Conservation (phyloP, 1,140 invertebrate species). For the Drosophila lini region DNA sequence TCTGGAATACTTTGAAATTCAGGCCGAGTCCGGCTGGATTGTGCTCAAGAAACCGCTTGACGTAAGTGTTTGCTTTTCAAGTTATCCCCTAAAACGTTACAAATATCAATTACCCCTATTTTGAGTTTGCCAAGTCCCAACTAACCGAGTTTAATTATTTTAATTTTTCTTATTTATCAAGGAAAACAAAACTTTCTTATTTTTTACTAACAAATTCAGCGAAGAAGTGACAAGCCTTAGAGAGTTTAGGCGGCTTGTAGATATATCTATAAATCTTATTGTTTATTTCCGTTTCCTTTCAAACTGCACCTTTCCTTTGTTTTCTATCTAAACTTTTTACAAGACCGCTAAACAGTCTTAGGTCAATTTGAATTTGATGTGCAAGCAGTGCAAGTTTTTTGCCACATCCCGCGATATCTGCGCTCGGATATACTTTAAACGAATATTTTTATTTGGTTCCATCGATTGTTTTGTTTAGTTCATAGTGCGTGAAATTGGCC, state of each 20-base stretch:
- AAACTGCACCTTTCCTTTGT: slow-evolving; percentile 74
- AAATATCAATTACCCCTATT: slow-evolving; percentile 25
- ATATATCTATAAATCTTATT: slow-evolving; percentile 16
- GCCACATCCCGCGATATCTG: slow-evolving; percentile 56
- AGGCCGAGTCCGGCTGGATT: slow-evolving; percentile 98
- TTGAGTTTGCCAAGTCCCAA: slow-evolving; percentile 59
- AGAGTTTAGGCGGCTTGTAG: slow-evolving; percentile 45
- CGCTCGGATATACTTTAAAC: slow-evolving; percentile 16
- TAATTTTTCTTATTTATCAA: slow-evolving; percentile 26
- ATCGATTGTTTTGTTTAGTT: slow-evolving; percentile 75
- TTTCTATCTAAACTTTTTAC: slow-evolving; percentile 36
- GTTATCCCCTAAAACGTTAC: no score
- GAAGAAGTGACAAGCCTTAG: slow-evolving; percentile 26
- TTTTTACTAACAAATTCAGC: slow-evolving; percentile 68
- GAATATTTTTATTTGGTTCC: slow-evolving; percentile 39
- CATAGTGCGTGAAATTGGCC: slow-evolving; percentile 78
- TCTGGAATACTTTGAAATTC: slow-evolving; percentile 97
- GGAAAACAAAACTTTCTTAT: slow-evolving; percentile 20
- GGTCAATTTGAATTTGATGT: slow-evolving; percentile 56
- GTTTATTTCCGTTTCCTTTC: slow-evolving; percentile 54
- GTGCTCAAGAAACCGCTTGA: slow-evolving; percentile 96
- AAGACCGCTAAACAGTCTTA: slow-evolving; percentile 48
- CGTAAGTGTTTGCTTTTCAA: slow-evolving; percentile 90
- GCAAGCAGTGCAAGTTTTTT: slow-evolving; percentile 83
- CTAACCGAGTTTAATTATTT: slow-evolving; percentile 71